Evolutionary conservation across 2,888 invertebrate species (phyloP).

Genomic region (Podotricha telesiphe): DNA sequence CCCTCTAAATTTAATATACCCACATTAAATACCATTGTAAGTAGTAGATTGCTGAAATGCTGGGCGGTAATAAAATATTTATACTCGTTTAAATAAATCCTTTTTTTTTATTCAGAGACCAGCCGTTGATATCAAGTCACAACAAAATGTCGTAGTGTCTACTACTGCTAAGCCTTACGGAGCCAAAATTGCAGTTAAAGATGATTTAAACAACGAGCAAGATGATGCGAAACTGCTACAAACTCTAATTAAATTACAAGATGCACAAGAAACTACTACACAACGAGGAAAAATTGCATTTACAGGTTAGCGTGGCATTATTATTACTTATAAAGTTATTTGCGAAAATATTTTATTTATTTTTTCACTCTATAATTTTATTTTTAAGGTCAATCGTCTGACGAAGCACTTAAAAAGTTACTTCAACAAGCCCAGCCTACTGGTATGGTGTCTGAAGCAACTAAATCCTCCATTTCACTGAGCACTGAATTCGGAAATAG

Average conservation of each 20-base stretch:
- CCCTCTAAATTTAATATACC: constrained; percentile 77
- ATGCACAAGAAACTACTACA: constrained; percentile 73
- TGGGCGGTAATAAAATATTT: background rate
- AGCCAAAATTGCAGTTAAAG: constrained; percentile 71
- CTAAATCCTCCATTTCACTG: constrained; percentile 70
- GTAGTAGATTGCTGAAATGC: constrained; percentile 46
- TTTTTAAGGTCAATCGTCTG: constrained; percentile 72
- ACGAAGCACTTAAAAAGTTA: constrained; percentile 73
- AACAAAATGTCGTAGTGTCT: constrained; percentile 53
- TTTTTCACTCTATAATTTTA: constrained; percentile 6
- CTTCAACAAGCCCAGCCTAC: constrained; percentile 65
- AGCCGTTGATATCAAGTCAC: constrained; percentile 46
- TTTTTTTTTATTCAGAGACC: constrained; percentile 59
- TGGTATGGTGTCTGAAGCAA: constrained; percentile 73
- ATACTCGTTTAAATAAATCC: constrained; percentile 44
- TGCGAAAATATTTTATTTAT: constrained; percentile 1
- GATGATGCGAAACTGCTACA: constrained; percentile 76
- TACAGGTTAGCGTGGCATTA: constrained; percentile 58
- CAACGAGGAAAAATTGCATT: constrained; percentile 69
- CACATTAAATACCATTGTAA: constrained; percentile 61
- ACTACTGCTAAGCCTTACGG: constrained; percentile 64
- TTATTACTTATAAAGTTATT: constrained; percentile 4
- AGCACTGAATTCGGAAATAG: constrained; percentile 85
- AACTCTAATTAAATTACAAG: constrained; percentile 78
- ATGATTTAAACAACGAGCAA: constrained; percentile 67